phyloP scores from a whole-genome alignment of 1,140 invertebrate species.

The Sycophaga agraensis region DNA sequence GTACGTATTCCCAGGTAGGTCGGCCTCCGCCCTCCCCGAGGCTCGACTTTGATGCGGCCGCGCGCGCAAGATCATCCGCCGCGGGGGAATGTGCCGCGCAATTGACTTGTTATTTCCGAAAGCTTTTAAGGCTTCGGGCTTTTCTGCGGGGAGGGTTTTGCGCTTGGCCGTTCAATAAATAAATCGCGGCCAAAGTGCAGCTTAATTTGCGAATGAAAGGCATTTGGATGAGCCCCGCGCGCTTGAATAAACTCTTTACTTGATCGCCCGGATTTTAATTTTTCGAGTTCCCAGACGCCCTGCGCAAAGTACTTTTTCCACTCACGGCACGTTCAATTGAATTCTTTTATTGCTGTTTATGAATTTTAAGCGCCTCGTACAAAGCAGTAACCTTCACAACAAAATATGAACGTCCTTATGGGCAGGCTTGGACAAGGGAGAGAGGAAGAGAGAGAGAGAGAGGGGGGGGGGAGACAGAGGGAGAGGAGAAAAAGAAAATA shows the following conservation, averaged over 20 bases:
- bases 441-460: no score
- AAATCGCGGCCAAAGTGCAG: not conserved
- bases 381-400: slow-evolving; percentile 1
- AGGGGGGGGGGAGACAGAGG: not conserved
- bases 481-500: slow-evolving; percentile 17
- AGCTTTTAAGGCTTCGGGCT: no score
- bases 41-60: no score
- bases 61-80: no score
- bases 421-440: no score
- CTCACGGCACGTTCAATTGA: slow-evolving; percentile 1
- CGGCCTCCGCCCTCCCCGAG: no score
- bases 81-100: no score
- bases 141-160: no score
- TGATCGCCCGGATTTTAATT: slow-evolving; percentile 2
- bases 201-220: no score
- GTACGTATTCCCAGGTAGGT: no score
- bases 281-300: not conserved
- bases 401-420: not conserved
- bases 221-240: not conserved
- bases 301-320: not conserved
- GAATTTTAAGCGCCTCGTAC: slow-evolving; percentile 20
- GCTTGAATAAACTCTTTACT: not conserved
- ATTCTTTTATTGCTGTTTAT: slow-evolving; percentile 8
- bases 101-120: no score
- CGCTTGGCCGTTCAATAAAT: no score